Percentiles rank a stretch among this genome's conserved stretches.
These are phyloP conservation scores for Watsonalla binaria DNA, from an alignment of 2,888 invertebrate genomes.

Conservation along the genomic window DNA sequence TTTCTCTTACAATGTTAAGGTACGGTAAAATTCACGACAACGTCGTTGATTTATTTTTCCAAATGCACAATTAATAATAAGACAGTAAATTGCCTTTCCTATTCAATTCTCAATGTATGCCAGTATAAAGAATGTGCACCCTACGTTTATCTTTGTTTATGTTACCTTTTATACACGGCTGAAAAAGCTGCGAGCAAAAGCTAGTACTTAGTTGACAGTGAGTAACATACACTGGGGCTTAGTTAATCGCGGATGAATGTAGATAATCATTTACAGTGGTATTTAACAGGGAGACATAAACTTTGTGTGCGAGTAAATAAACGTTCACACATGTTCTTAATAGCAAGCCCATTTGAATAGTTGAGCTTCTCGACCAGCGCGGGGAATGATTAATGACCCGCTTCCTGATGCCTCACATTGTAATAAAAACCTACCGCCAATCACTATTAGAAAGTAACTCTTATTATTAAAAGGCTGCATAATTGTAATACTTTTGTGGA, in stretches of 20 bases:
- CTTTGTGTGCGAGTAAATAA: conserved; percentile 16
- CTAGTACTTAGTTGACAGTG: conserved; percentile 1
- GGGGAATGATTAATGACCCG: conserved; percentile 36
- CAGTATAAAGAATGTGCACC: neutral
- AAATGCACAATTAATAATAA: too few species aligned
- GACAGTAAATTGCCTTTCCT: too few species aligned
- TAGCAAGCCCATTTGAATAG: conserved; percentile 18
- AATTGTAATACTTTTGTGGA: conserved; percentile 10
- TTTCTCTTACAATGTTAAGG: too few species aligned
- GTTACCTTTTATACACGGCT: neutral
- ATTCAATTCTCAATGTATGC: too few species aligned
- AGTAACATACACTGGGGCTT: neutral
- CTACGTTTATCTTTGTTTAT: neutral
- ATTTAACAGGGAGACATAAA: conserved; percentile 11
- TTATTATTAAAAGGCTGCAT: conserved; percentile 15
- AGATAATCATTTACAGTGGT: conserved; percentile 14
- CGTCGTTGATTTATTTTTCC: too few species aligned
- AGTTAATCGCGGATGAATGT: conserved; percentile 5
- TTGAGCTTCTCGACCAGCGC: conserved; percentile 15
- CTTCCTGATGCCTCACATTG: conserved; percentile 31
- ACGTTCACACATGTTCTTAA: conserved; percentile 16
- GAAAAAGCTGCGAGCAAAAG: neutral
- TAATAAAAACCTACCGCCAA: conserved; percentile 20
- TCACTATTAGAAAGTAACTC: conserved; percentile 18
- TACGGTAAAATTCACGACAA: too few species aligned